Base-by-base conservation (phyloP, 2,113 vertebrate species). In the Otus sunia region DNA sequence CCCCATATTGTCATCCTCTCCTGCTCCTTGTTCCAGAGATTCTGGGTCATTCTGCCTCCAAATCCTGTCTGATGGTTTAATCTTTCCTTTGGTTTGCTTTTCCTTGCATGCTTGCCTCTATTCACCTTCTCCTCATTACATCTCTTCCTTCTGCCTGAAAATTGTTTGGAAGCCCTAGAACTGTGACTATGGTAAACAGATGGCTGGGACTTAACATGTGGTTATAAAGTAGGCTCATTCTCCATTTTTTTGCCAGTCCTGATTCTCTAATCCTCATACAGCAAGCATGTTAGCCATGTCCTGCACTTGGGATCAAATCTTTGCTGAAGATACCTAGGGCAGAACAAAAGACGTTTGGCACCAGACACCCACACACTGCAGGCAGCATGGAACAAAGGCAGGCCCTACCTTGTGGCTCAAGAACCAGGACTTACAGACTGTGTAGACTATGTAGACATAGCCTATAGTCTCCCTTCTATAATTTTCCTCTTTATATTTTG, bases 211-310 rank as follows among this genome's bases (percentile, higher is more conserved):
- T 55, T 82, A 60, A 55, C 36, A 36, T 1, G 2, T 3, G 4
- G 29, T 45, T 64, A 26, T 36, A 79, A 75, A 23, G 18, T 15
- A 52, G 34, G 25, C 30, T 84, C 10, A 16, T 36, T 53, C 34
- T 59, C 30, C 22, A 7, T 34, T 73, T 78, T 34, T 45, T 11
- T 30, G 12, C 20, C 39, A 67, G 39, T 30, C 32, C 47, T 62
- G 37, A 50, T 52, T 73, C 47, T 50, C 32, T 9, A 14, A 43
- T 62, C 26, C 34, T 30, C 19, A 34, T 45, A 37, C 9, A 41
- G n/a, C 50, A 47, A 1, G 0, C 6, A 7, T 1, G 4, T 45
- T 32, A 63, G 20, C 16, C 29, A 78, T 25, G 29, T 64, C n/a
- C 43, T 58, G 29, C 27, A 58, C 43, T 73, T 0, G 0, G 27